Evolutionary conservation across 2,797 vertebrate species (phyloP).

Genomic region (Threskiornis aethiopicus): DNA sequence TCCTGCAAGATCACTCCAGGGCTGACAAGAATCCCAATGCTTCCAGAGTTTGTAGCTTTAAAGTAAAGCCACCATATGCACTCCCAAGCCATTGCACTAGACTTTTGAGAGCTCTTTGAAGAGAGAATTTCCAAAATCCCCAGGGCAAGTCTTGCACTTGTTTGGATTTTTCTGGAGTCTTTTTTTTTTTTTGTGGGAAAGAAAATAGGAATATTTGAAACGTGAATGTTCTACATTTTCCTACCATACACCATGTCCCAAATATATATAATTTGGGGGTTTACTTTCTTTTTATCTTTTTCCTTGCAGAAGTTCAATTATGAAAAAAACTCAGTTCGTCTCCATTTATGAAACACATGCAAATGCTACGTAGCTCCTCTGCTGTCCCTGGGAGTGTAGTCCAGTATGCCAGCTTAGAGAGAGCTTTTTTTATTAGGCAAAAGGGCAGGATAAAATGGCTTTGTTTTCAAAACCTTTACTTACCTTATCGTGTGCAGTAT

Average conservation of each 20-base stretch:
- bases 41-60: neutral
- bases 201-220: neutral
- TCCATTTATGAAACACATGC: neutral
- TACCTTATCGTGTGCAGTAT: neutral
- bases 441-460: neutral
- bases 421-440: neutral
- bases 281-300: neutral
- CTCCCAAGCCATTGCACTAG: neutral
- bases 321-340: neutral
- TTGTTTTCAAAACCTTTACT: neutral
- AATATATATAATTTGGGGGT: fast-evolving
- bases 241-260: neutral
- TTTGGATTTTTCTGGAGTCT: neutral
- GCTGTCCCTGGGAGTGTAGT: neutral
- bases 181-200: neutral
- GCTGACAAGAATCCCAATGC: neutral
- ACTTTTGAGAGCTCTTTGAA: neutral
- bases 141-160: neutral
- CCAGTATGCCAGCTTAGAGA: neutral
- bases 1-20: neutral
- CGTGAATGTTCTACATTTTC: neutral
- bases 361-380: fast-evolving
- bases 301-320: neutral
- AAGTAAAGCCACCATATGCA: neutral
- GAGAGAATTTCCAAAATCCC: neutral